These are phyloP conservation scores for Tarsius wallacei DNA, from an alignment of 2,797 vertebrate genomes.

Conservation along the genomic window DNA sequence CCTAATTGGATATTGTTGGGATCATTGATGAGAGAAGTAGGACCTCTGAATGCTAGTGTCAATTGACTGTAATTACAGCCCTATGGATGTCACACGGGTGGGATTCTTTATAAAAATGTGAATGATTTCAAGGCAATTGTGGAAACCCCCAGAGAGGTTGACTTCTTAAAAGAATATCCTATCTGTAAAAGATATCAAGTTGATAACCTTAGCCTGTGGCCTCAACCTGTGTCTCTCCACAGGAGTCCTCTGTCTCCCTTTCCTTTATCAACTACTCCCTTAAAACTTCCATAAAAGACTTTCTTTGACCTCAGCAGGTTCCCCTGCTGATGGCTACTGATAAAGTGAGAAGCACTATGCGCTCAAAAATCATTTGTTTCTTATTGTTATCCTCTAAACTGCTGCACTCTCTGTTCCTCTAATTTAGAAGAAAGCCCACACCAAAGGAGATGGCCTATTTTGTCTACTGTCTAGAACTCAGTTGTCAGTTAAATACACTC, in stretches of 20 bases:
- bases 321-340: neutral
- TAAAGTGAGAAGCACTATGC: neutral
- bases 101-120: slow-evolving; percentile 11
- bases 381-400: neutral
- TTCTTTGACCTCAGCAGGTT: neutral
- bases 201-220: neutral
- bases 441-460: neutral
- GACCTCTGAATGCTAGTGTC: neutral
- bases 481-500: neutral
- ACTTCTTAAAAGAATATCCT: slow-evolving; percentile 61
- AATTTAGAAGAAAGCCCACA: neutral
- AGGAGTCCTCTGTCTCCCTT: neutral
- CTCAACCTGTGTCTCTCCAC: neutral
- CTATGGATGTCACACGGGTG: neutral
- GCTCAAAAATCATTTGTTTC: neutral
- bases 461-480: neutral
- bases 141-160: neutral
- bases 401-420: neutral
- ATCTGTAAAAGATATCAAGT: neutral
- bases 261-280: neutral
- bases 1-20: slow-evolving; percentile 24
- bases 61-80: neutral
- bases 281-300: slow-evolving; percentile 40
- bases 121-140: slow-evolving; percentile 38
- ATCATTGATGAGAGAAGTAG: neutral